Conservation (phyloP, 1,140 invertebrate genomes). For the Eciton burchellii region DNA sequence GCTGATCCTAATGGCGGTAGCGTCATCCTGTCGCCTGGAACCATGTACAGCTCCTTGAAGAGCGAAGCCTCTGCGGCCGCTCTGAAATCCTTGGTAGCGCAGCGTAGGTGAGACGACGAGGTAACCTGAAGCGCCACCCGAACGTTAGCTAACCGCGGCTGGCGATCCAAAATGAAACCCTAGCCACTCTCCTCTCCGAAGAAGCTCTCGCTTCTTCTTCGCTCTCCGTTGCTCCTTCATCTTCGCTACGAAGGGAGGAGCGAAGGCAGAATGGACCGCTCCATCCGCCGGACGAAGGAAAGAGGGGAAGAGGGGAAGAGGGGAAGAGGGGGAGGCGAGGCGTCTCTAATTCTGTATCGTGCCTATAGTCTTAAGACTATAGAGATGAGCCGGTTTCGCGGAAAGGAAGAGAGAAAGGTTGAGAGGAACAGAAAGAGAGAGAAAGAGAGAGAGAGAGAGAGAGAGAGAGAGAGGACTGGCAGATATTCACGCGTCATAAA, state of each 20-base stretch:
- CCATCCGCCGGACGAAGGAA: conserved; percentile 17
- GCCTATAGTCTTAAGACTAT: conserved; percentile 65
- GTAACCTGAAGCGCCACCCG: conserved; percentile 79
- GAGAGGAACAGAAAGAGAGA: conserved; percentile 14
- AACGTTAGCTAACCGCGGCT: conserved; percentile 74
- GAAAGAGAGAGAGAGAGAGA: not conserved
- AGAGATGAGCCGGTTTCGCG: conserved; percentile 29
- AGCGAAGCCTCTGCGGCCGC: conserved; percentile 69
- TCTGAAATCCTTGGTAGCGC: conserved; percentile 78
- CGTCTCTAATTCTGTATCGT: conserved; percentile 60
- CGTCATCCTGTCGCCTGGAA: conserved; percentile 73
- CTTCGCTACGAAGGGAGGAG: conserved; percentile 18
- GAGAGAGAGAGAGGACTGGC: conserved; percentile 38
- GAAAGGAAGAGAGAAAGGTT: conserved; percentile 1
- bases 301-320: conserved; percentile 31
- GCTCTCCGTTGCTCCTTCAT: not conserved
- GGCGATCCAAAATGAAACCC: conserved; percentile 77
- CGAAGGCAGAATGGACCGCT: not conserved
- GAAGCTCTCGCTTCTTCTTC: conserved; percentile 68
- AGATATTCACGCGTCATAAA: conserved; percentile 81
- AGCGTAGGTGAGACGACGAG: conserved; percentile 74
- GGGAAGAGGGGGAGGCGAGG: conserved; percentile 47
- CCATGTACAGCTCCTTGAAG: conserved; percentile 74
- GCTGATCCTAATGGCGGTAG: conserved; percentile 77
- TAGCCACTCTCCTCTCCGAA: conserved; percentile 75